A percentile compares a stretch with the other conserved stretches of the same genome.
Evolutionary conservation across 2,113 vertebrate genomes (phyloP).

Genomic region (Micronycteris hirsuta): DNA sequence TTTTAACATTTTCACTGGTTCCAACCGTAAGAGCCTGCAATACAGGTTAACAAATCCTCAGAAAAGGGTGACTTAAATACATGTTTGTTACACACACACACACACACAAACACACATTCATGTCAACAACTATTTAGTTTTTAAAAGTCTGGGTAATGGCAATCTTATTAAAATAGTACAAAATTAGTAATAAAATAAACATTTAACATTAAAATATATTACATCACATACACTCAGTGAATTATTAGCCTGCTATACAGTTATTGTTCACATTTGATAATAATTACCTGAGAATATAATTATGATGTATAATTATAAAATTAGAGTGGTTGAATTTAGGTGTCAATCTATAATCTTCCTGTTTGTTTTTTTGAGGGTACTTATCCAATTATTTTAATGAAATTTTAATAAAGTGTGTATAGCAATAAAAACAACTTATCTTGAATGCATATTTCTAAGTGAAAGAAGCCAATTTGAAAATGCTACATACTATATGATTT

Average conservation of each 20-base stretch:
- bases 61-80: background rate
- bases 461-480: background rate
- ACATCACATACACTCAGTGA: accelerated
- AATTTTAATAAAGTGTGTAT: background rate
- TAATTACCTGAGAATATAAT: background rate
- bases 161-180: background rate
- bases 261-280: background rate
- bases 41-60: background rate
- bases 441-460: background rate
- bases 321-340: background rate
- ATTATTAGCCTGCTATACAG: background rate
- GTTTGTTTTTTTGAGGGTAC: background rate
- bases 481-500: background rate
- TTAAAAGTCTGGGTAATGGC: background rate
- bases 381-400: background rate
- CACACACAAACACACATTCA: too few relatives aligned
- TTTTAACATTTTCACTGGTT: background rate
- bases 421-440: background rate
- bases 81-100: background rate
- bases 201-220: background rate
- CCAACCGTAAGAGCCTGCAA: background rate
- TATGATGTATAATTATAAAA: background rate
- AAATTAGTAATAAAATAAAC: background rate
- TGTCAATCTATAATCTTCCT: background rate
- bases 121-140: too few relatives aligned